Base-by-base conservation (phyloP, 2,888 invertebrate species). In the Tiphia femorata region DNA sequence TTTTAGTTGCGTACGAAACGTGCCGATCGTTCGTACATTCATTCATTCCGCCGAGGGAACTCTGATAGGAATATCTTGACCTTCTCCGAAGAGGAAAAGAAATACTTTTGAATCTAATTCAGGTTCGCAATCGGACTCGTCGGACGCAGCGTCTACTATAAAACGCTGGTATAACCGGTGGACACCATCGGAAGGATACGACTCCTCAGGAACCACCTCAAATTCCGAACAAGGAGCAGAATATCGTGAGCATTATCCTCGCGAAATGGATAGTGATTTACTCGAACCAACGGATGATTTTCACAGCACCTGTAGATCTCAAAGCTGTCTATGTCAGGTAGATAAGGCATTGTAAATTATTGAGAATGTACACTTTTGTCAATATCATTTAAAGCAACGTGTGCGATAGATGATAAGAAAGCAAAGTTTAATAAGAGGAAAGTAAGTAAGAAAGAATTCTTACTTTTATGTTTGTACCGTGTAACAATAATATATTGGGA, bases 291-390 rank as follows among this genome's bases (percentile, higher is more conserved):
- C 68, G 8, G 62, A 62, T 35, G 68, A 72, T 30, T 48, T 52
- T 10, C 73, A 65, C 37, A 52, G 54, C 12, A 44, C 63, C 49
- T 73, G 68, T 29, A 68, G 69, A 16, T 80, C 80, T 5, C 78
- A 78, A 54, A 70, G 70, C 47, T 81, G 81, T 46, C 70, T 78
- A 12, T 82, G 81, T 54, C 81, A 81, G 80, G 81, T 81, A 64
- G 40, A 37, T 27, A n/a, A 14, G n/a, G n/a, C n/a, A n/a, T n/a
- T n/a, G n/a, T n/a, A n/a, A n/a, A n/a, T n/a, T n/a, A n/a, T n/a
- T n/a, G n/a, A n/a, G n/a, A n/a, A n/a, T n/a, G 25, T 14, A 17
- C 29, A n/a, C n/a, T n/a, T n/a, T n/a, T n/a, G n/a, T n/a, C n/a
- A n/a, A n/a, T n/a, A n/a, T n/a, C n/a, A n/a, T n/a, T n/a, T n/a